Conservation (phyloP, 2,888 invertebrate species). For the Doris montereyensis region DNA sequence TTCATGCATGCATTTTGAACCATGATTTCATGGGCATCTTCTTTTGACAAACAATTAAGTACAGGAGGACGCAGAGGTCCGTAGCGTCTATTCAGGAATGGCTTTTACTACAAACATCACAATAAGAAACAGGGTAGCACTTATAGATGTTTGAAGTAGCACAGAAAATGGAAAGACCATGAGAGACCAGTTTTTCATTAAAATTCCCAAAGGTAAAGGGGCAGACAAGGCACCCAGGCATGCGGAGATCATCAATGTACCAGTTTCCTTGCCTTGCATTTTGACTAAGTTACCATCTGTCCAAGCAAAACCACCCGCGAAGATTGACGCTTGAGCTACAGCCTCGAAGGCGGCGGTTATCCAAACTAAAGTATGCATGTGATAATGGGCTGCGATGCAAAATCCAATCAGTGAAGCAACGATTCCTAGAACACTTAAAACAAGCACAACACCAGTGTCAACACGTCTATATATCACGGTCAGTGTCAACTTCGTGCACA, state of each 20-base stretch:
- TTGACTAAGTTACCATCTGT: slow-evolving; percentile 21
- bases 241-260: slow-evolving; percentile 24
- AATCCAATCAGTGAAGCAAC: background rate
- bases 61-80: too few relatives aligned
- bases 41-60: too few relatives aligned
- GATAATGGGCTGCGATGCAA: background rate
- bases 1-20: too few relatives aligned
- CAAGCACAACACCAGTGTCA: slow-evolving; percentile 5
- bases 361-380: slow-evolving; percentile 29
- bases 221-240: slow-evolving; percentile 26
- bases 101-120: slow-evolving; percentile 2
- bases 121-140: slow-evolving; percentile 4
- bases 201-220: slow-evolving; percentile 22
- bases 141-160: background rate
- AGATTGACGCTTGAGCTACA: slow-evolving; percentile 23
- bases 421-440: slow-evolving; percentile 8
- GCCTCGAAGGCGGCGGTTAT: slow-evolving; percentile 16
- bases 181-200: slow-evolving; percentile 29
- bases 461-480: background rate
- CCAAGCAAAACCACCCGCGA: slow-evolving; percentile 34
- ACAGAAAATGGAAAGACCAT: slow-evolving; percentile 28
- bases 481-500: slow-evolving; percentile 20
- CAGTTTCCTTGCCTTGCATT: slow-evolving; percentile 18
- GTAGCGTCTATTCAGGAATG: too few relatives aligned
- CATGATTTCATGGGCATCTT: too few relatives aligned